Base-by-base conservation (phyloP, 2,113 vertebrate species). In the Platichthys flesus region DNA sequence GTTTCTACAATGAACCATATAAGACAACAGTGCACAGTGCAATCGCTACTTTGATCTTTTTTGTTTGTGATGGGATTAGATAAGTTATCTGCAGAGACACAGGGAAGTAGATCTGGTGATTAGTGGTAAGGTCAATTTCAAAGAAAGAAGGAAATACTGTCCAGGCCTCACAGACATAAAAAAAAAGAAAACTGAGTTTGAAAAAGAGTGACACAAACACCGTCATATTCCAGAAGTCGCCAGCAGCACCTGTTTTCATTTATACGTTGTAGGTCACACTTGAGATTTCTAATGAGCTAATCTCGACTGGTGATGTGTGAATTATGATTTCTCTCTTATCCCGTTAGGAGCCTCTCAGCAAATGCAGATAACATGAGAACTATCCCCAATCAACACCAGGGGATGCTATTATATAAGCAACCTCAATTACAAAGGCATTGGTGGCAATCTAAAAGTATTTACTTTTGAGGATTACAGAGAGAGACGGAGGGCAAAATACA, bases 331-430 rank as follows among this genome's bases (percentile, higher is more conserved):
- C 31, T 52, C 54, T 76, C 78, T 31, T 31, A 65, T 79, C 37
- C 67, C 63, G 79, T 79, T 78, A 77, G 7, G 62, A 76, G 47
- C 60, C 59, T 73, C 58, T 78, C 76, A 45, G 79, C 31, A 28
- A 65, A 55, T 23, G 5, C 31, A 78, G 84, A 86, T 77, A 71
- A 73, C 68, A 37, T 14, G 12, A 61, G 40, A 65, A 51, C 70
- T 59, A 74, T 82, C 63, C 57, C 67, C 63, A 3, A 56, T 75
- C 70, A 85, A 86, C 90, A 92, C 91, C 84, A 91, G 90, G 78
- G 89, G 84, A 87, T 78, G 85, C 84, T 82, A 85, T 90, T 91
- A 81, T 79, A 76, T 85, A 83, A 88, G 58, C 54, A 55, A 58
- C 76, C 85, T 76, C 59, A 79, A 82, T 83, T 81, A 75, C 51